Evolutionary conservation across 2,888 invertebrate species (phyloP).

Genomic region (Zygothrica quintamaculata): DNA sequence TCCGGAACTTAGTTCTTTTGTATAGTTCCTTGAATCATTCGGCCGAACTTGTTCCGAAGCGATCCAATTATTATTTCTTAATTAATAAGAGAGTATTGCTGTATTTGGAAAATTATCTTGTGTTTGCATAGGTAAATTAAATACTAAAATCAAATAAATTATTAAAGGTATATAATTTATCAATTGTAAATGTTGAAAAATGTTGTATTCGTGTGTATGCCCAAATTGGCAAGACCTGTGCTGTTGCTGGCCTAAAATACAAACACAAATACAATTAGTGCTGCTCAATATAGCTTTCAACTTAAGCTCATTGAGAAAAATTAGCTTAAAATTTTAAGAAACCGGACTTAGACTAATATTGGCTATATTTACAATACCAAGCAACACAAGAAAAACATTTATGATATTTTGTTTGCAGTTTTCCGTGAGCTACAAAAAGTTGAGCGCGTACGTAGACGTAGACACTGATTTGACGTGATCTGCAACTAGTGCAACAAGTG

Average conservation of each 20-base stretch:
- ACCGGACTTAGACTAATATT: slow-evolving; percentile 54
- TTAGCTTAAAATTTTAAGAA: slow-evolving; percentile 17
- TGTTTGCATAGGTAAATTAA: slow-evolving; percentile 43
- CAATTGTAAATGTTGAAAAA: slow-evolving; percentile 1
- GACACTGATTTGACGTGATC: slow-evolving; percentile 49
- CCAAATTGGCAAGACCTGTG: slow-evolving; percentile 60
- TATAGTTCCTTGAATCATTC: slow-evolving; percentile 14
- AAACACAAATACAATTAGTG: slow-evolving; percentile 28
- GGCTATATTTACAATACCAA: slow-evolving; percentile 29
- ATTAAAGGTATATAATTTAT: background rate
- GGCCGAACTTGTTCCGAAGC: slow-evolving; percentile 22
- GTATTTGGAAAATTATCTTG: slow-evolving; percentile 14
- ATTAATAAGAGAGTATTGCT: slow-evolving; percentile 37
- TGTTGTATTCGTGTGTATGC: slow-evolving; percentile 35
- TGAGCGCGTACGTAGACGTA: slow-evolving; percentile 36
- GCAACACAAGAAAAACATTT: slow-evolving; percentile 47
- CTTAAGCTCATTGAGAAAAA: slow-evolving; percentile 23
- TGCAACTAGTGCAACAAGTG: slow-evolving; percentile 74
- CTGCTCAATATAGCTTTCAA: slow-evolving; percentile 28
- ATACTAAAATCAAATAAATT: background rate
- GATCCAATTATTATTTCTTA: slow-evolving; percentile 21
- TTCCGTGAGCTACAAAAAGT: slow-evolving; percentile 57
- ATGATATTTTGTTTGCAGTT: slow-evolving; percentile 66
- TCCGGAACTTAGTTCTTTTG: slow-evolving; percentile 9
- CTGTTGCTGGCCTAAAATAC: slow-evolving; percentile 36